Percentiles rank a stretch among this genome's conserved stretches.
These are phyloP conservation scores for Mechanitis mazaeus DNA, from an alignment of 2,888 invertebrate genomes.

Conservation along the genomic window DNA sequence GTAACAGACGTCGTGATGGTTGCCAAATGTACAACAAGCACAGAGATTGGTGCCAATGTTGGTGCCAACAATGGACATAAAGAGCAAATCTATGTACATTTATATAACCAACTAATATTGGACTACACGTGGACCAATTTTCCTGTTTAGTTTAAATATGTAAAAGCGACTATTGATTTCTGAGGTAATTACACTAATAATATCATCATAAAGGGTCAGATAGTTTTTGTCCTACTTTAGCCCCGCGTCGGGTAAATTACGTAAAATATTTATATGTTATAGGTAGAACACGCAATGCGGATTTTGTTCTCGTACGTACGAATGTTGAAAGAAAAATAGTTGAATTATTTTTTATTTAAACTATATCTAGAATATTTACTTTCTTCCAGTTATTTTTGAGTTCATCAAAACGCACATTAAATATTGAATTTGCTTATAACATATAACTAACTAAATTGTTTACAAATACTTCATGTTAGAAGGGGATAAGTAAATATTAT, in stretches of 20 bases:
- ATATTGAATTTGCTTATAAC: too few relatives aligned
- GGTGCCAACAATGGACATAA: constrained; percentile 16
- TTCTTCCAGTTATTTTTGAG: too few relatives aligned
- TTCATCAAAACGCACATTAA: too few relatives aligned
- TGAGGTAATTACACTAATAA: constrained; percentile 2
- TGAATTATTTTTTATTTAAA: background rate
- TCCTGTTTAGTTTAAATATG: background rate
- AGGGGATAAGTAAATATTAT: too few relatives aligned
- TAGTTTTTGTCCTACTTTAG: constrained; percentile 18
- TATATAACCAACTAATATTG: too few relatives aligned
- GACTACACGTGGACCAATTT: too few relatives aligned
- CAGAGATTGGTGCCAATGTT: constrained; percentile 11
- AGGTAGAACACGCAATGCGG: constrained; percentile 24
- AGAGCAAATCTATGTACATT: constrained; percentile 5
- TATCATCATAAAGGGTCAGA: constrained; percentile 11
- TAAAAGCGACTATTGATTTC: background rate
- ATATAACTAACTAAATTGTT: too few relatives aligned
- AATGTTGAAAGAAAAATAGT: constrained; percentile 12
- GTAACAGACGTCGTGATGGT: constrained; percentile 16
- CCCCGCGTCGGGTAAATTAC: constrained; percentile 15
- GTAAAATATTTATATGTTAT: constrained; percentile 2
- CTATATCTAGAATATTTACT: too few relatives aligned
- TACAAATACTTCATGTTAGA: too few relatives aligned
- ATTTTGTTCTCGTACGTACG: constrained; percentile 21
- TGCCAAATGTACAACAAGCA: constrained; percentile 25